Base-by-base conservation (phyloP, 1,140 invertebrate genomes). In the Drosophila murphyi region DNA sequence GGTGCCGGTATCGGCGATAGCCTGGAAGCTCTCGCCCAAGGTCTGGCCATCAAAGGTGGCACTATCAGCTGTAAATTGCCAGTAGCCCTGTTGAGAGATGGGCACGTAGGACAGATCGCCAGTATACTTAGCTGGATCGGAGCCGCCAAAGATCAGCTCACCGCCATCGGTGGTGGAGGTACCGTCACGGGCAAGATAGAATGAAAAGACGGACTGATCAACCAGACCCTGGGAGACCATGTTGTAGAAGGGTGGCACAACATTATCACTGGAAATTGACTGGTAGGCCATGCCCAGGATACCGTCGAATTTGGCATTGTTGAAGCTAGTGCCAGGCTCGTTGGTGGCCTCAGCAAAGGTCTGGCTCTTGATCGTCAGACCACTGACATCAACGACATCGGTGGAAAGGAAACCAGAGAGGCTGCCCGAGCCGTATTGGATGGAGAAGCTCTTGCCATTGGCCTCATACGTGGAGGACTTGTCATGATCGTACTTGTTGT, bases 1-100 rank as follows among this genome's bases (percentile, higher is more conserved):
- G 72, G 99, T 99, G 70, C 99, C 99, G 68, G 99, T 99, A 93
- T 99, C 99, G 59, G 98, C 98, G 93, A 99, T 99, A 52, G 98
- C 98, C 93, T 97, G 93, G 91, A 98, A 98, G 12, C 96, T 96
- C 87, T 93, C 73, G 93, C 91, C 35, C 92, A 96, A 94, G 1
- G 76, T 68, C 29, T 93, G 89, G 0, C 93, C 93, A 32, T 93
- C 93, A 60, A 97, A 92, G 50, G 74, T 69, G n/a, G 97, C 90
- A 32, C 93, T 94, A 82, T 98, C 97, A 96, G 99, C 96, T 81
- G 94, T 95, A 93, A 99, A 99, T 94, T 99, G 97, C 99, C 99
- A 99, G 93, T 99, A 99, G 35, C 95, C 96, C 93, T 97, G 94
- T 57, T 94, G 94, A 74, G 95, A 95, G 0, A 99, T 97, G 47